Base-by-base conservation (phyloP, 1,140 invertebrate genomes). In the Coelopa frigida region DNA sequence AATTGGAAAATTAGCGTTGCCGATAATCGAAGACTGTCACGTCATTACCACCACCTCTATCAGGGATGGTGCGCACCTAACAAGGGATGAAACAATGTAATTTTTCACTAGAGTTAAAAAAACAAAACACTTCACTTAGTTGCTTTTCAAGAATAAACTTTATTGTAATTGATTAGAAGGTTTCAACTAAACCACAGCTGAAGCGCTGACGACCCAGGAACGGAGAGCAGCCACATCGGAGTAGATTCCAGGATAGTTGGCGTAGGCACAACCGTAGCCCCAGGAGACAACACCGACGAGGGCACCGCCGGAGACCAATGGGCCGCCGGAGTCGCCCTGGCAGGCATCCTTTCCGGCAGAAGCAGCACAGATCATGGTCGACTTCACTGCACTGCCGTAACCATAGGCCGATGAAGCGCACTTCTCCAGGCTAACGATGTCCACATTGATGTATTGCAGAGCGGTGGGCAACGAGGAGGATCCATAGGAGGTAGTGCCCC, bases 261-360 rank as follows among this genome's bases (percentile, higher is more conserved):
- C 56, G 24, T 71, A 70, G 11, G 75, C 83, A 47, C 84, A 86
- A 0, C 78, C 79, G 12, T 73, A 74, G 4, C 83, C 82, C 81
- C 82, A 85, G 1, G 81, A 83, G 0, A 81, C 77, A 5, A 84
- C 58, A n/a, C 82, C 82, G 5, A 71, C 68, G 4, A 78, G 58
- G 36, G 70, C 36, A 17, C 53, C 51, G 17, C 65, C 40, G 14
- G 56, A 46, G 5, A 63, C 62, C 46, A 75, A 27, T 7, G 70
- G 70, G 23, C 72, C 71, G 37, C 71, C 71, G 5, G 70, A 72
- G 51, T 72, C 70, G 31, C 64, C 64, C 40, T 76, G 75, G 50
- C 76, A 78, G 42, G 76, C 71, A 53, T 78, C 76, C 52, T 75
- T 75, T 40, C 61, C 60, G 3, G 64, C 61, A 6, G 54, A 48